Percentiles rank a stretch among this genome's conserved stretches.
These are phyloP conservation scores for Patella pellucida DNA, from an alignment of 2,888 invertebrate genomes.

Conservation along the genomic window DNA sequence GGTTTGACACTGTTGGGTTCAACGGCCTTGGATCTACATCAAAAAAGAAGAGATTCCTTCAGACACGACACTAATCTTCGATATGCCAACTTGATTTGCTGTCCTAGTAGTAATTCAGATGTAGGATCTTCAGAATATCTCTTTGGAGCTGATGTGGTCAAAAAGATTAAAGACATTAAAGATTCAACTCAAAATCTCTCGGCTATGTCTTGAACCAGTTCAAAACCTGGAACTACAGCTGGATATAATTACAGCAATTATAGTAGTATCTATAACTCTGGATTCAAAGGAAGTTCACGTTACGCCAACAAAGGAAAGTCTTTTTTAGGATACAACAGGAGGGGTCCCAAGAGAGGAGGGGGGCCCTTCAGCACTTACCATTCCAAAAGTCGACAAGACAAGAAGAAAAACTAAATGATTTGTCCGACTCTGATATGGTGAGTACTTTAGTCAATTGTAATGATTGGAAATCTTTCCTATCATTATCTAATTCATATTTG, in stretches of 20 bases:
- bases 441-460: neutral
- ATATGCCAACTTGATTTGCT: neutral
- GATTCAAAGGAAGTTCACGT: neutral
- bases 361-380: neutral
- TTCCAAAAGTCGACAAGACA: neutral
- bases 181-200: neutral
- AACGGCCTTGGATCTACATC: neutral
- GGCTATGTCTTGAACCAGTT: neutral
- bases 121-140: neutral
- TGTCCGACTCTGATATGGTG: neutral
- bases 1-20: neutral
- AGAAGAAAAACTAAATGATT: neutral
- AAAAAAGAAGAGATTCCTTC: neutral
- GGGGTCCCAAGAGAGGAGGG: conserved; percentile 3
- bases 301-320: neutral
- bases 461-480: conserved; percentile 7
- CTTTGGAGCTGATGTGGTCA: neutral
- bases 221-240: neutral
- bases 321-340: neutral
- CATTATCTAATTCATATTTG: neutral
- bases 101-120: neutral
- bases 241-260: neutral
- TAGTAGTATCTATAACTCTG: neutral
- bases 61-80: neutral
- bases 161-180: neutral